Conservation (phyloP, 2,797 vertebrate species). For the Gallirallus australis region DNA sequence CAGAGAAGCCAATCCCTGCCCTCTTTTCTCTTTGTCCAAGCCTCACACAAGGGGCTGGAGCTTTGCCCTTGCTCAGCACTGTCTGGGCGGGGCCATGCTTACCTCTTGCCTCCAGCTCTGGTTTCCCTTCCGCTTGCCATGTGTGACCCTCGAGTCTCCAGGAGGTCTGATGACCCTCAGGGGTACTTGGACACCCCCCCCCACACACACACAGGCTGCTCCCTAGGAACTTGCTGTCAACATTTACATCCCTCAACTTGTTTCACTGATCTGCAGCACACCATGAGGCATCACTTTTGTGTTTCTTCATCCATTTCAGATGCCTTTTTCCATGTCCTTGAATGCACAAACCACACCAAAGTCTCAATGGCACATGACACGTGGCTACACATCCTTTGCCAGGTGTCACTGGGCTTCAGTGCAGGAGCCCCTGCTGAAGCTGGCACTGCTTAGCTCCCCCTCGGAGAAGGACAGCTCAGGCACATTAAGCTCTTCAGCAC, state of each 20-base stretch:
- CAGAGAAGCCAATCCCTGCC: not conserved
- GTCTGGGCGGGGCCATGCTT: too few species aligned
- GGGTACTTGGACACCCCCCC: rapidly evolving
- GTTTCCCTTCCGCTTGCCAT: rapidly evolving
- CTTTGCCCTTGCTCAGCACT: not conserved
- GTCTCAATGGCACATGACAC: not conserved
- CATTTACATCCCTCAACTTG: not conserved
- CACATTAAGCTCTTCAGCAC: not conserved
- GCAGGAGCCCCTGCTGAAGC: not conserved
- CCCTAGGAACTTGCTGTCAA: not conserved
- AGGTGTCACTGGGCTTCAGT: not conserved
- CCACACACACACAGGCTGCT: rapidly evolving
- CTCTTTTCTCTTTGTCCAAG: not conserved
- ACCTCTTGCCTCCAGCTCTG: not conserved
- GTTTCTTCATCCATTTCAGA: not conserved
- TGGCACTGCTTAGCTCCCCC: rapidly evolving
- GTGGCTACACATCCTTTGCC: rapidly evolving
- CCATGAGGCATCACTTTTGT: not conserved
- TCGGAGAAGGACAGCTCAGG: not conserved
- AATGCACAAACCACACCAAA: rapidly evolving
- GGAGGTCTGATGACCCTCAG: too few species aligned
- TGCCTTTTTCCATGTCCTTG: rapidly evolving
- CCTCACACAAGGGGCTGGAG: not conserved
- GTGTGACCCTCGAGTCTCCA: rapidly evolving
- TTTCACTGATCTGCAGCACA: not conserved